Conservation (phyloP, 2,797 vertebrate genomes). For the Eospalax fontanierii region DNA sequence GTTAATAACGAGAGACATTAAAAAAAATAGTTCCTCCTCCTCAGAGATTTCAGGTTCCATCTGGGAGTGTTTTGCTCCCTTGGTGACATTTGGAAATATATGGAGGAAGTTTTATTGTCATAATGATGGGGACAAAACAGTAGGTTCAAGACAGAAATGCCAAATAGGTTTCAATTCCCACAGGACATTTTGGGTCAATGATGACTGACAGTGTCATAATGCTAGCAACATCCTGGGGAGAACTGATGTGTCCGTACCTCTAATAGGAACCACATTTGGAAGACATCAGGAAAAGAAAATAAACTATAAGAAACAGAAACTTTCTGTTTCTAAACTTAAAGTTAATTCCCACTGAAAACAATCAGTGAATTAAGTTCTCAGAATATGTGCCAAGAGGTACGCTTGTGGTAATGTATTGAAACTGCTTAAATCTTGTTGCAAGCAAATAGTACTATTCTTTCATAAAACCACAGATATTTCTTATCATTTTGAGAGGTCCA, state of each 20-base stretch:
- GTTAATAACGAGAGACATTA: constrained; percentile 9
- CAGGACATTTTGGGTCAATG: background rate
- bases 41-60: background rate
- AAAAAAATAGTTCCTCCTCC: background rate
- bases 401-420: constrained; percentile 2
- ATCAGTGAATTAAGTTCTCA: constrained; percentile 40
- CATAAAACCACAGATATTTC: constrained; percentile 4
- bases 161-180: background rate
- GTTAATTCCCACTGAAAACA: background rate
- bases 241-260: background rate
- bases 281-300: constrained; percentile 23
- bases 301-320: constrained; percentile 42
- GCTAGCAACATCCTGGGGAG: background rate
- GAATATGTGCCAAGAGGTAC: background rate
- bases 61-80: background rate
- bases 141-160: background rate
- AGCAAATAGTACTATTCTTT: constrained; percentile 32
- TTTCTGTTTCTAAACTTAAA: constrained; percentile 38
- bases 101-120: background rate
- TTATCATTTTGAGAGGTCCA: constrained; percentile 16
- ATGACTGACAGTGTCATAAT: background rate
- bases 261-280: background rate
- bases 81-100: background rate
- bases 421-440: background rate
- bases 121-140: background rate